phyloP scores from a whole-genome alignment of 1,140 invertebrate species.

The Aphelinus certus region DNA sequence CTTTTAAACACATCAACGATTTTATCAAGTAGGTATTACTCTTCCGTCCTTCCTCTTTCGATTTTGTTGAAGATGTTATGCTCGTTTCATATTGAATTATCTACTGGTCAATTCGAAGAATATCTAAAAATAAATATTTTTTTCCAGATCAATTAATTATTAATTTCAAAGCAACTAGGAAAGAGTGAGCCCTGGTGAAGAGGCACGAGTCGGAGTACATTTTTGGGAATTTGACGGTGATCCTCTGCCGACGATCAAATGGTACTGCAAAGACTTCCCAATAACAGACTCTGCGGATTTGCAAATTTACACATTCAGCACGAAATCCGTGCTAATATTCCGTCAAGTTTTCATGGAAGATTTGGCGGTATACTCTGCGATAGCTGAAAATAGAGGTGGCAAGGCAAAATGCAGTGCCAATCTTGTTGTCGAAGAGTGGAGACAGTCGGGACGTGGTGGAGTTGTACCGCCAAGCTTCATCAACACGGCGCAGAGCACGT shows the following conservation, averaged over 20 bases:
- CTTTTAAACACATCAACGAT: no score
- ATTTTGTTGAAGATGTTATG: no score
- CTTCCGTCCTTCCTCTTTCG: no score
- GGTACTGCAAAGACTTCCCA: conserved; percentile 94
- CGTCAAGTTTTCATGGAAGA: conserved; percentile 94
- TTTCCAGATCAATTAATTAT: no score
- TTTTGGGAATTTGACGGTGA: conserved; percentile 86
- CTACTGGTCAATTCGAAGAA: no score
- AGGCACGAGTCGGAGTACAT: no score
- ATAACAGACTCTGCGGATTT: conserved; percentile 90
- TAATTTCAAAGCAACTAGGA: no score
- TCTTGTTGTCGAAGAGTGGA: conserved; percentile 89
- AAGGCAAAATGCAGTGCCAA: conserved; percentile 95
- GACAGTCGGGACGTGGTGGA: conserved; percentile 77
- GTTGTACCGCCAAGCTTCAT: conserved; percentile 86
- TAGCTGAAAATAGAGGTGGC: conserved; percentile 90
- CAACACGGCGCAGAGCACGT: conserved; percentile 84
- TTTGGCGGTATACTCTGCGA: conserved; percentile 88
- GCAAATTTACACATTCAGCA: conserved; percentile 90
- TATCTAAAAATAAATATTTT: no score
- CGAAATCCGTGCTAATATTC: conserved; percentile 86
- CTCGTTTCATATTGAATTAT: no score
- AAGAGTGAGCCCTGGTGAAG: no score
- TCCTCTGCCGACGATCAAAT: conserved; percentile 89
- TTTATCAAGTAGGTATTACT: no score